These are phyloP conservation scores for Tenualosa thibaudeaui DNA, from an alignment of 2,797 vertebrate species.

Conservation along the genomic window DNA sequence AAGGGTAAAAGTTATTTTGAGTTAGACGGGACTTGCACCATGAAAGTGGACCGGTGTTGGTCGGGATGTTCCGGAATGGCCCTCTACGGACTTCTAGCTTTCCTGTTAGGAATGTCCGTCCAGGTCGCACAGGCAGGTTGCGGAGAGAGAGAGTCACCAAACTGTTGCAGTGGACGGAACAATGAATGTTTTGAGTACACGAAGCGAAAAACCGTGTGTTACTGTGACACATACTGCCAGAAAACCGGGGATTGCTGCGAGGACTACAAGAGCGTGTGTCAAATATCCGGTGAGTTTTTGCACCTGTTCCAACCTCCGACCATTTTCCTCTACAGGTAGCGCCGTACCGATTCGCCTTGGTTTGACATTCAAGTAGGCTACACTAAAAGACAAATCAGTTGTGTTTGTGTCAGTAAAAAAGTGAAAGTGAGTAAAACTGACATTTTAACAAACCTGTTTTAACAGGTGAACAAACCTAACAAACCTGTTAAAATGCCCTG, in stretches of 20 bases:
- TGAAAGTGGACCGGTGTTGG: constrained; percentile 62
- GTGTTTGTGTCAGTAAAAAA: no score
- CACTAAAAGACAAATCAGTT: background rate
- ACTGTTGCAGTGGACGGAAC: constrained; percentile 82
- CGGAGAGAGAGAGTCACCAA: constrained; percentile 66
- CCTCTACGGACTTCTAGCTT: constrained; percentile 60
- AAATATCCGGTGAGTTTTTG: constrained; percentile 74
- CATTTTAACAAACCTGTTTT: no score
- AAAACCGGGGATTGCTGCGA: constrained; percentile 80
- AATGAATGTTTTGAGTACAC: constrained; percentile 77
- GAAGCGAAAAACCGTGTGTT: constrained; percentile 69
- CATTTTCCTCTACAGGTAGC: background rate
- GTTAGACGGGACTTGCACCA: constrained; percentile 45
- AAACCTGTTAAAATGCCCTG: background rate
- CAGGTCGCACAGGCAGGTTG: constrained; percentile 69
- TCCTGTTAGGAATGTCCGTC: constrained; percentile 59
- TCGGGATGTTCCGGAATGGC: constrained; percentile 54
- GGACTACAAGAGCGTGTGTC: constrained; percentile 75
- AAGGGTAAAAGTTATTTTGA: background rate
- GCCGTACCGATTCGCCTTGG: background rate
- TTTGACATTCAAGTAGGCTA: background rate
- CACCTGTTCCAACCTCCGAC: background rate
- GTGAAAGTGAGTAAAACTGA: no score
- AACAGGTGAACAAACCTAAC: no score
- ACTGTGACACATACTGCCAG: constrained; percentile 85